Conservation (phyloP, 2,113 vertebrate genomes). For the Pluvialis apricaria region DNA sequence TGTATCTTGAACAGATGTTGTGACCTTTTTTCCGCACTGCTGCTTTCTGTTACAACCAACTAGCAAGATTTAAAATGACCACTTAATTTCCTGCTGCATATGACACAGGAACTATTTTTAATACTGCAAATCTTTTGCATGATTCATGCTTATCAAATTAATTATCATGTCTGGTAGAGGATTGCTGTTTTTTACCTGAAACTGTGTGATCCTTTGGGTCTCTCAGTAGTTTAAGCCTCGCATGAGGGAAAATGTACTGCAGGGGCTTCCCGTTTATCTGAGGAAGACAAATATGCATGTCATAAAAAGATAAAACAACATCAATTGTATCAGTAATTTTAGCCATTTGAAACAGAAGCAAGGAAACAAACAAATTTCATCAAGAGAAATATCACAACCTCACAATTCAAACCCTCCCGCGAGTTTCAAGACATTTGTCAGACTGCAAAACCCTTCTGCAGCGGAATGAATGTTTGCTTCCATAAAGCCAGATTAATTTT, state of each 20-base stretch:
- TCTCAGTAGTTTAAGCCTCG: constrained; percentile 85
- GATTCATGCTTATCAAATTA: background rate
- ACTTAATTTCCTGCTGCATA: background rate
- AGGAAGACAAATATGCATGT: constrained; percentile 58
- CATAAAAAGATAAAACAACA: constrained; percentile 1
- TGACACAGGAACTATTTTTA: background rate
- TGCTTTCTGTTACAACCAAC: background rate
- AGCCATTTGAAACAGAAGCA: background rate
- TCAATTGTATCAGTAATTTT: background rate
- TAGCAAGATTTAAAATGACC: background rate
- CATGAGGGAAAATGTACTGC: constrained; percentile 90
- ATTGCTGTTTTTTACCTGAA: constrained; percentile 81
- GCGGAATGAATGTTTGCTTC: background rate
- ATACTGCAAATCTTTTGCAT: background rate
- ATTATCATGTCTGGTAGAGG: background rate
- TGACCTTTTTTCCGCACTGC: background rate
- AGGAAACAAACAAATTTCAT: background rate
- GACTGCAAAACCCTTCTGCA: background rate
- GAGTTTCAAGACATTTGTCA: background rate
- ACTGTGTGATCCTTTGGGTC: constrained; percentile 92
- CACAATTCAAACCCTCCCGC: background rate
- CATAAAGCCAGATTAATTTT: background rate
- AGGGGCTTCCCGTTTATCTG: constrained; percentile 87
- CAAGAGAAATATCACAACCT: background rate
- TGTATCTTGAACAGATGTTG: background rate